Evolutionary conservation across 2,113 vertebrate species (phyloP).

Genomic region (Stegostoma tigrinum): DNA sequence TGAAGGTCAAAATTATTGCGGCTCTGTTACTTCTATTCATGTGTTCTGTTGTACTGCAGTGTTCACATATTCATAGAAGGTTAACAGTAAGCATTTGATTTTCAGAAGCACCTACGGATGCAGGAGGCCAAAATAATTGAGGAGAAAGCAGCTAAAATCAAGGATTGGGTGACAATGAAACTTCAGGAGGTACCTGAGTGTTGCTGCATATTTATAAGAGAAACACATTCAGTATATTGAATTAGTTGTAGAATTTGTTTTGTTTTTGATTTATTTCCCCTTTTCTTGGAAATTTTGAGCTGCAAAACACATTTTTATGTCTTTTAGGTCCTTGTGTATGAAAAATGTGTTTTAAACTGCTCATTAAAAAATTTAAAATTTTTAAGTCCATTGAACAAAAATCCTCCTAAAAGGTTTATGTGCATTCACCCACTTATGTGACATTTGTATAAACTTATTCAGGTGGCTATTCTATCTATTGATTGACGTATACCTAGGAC

Average conservation of each 20-base stretch:
- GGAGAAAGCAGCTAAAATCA: constrained; percentile 97
- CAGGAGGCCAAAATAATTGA: constrained; percentile 94
- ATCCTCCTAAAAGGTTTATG: background rate
- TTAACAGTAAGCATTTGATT: background rate
- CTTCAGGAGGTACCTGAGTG: constrained; percentile 74
- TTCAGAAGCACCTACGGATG: constrained; percentile 79
- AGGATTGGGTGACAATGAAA: constrained; percentile 95
- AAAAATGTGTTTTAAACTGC: background rate
- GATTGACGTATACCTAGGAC: background rate
- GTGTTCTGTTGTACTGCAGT: background rate
- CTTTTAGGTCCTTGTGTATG: background rate
- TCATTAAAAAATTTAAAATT: background rate
- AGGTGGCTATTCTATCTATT: background rate
- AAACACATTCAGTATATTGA: background rate
- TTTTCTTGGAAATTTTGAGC: background rate
- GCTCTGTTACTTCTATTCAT: background rate
- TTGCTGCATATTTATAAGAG: background rate
- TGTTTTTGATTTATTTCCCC: background rate
- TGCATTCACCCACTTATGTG: background rate
- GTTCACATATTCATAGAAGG: background rate
- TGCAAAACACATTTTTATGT: background rate
- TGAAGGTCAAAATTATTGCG: background rate
- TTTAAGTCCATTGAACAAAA: background rate
- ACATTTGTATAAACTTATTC: background rate
- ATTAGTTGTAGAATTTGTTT: background rate